A percentile compares a stretch with the other conserved stretches of the same genome.
Evolutionary conservation across 35 echinoderm and acorn worm species (phyloP).

Genomic region (Patiria miniata): DNA sequence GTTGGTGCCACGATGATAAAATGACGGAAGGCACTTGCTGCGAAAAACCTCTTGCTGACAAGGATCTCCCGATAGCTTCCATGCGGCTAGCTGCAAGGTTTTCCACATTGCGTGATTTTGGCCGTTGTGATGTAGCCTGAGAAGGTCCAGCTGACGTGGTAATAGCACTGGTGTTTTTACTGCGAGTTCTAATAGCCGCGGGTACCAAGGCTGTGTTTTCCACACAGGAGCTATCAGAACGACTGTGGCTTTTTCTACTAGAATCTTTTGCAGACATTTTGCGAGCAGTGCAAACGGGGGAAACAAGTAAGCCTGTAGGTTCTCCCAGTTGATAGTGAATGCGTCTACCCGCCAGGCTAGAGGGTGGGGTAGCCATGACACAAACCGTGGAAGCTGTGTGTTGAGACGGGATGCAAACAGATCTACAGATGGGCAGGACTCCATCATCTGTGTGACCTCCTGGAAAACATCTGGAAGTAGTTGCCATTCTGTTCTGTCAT

Average conservation of each 20-base stretch:
- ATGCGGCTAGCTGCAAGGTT: conserved; percentile 26
- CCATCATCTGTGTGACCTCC: not conserved
- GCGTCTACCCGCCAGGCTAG: conserved; percentile 24
- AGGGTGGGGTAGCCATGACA: conserved; percentile 48
- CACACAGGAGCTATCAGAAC: conserved; percentile 37
- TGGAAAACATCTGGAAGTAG: conserved; percentile 21
- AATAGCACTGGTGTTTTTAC: not conserved
- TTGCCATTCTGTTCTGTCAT: conserved; percentile 70
- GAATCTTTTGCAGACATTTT: conserved; percentile 16
- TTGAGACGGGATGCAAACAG: conserved; percentile 56
- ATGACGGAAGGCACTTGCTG: not conserved
- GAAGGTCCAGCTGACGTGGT: not conserved
- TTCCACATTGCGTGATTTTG: conserved; percentile 32
- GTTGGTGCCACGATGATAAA: not conserved
- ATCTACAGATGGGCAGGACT: conserved; percentile 30
- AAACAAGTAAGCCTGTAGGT: conserved; percentile 23
- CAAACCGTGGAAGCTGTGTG: conserved; percentile 15
- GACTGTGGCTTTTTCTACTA: conserved; percentile 15
- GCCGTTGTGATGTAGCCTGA: not conserved
- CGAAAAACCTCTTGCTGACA: conserved; percentile 25
- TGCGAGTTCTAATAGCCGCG: not conserved
- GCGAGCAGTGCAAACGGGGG: conserved; percentile 34
- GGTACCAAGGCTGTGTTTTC: conserved; percentile 41
- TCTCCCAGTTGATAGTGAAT: conserved; percentile 11
- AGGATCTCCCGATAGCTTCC: conserved; percentile 32